Evolutionary conservation across 2,113 vertebrate species (phyloP).

Genomic region (Gallinago media): DNA sequence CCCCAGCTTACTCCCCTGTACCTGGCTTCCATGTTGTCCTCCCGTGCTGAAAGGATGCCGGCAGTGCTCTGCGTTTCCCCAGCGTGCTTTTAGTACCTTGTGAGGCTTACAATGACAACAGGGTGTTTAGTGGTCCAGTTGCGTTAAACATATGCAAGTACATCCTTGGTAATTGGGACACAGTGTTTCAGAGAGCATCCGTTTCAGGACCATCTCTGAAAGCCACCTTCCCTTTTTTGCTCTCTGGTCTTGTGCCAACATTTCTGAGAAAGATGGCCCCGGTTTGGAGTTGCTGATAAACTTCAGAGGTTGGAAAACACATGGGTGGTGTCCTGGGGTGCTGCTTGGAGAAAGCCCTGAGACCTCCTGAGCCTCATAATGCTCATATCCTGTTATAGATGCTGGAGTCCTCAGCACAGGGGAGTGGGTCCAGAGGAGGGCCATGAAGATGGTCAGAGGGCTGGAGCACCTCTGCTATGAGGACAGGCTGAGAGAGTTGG

Average conservation of each 20-base stretch:
- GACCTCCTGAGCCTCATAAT: rapidly evolving
- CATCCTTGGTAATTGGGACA: background rate
- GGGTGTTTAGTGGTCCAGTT: too few relatives aligned
- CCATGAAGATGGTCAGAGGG: too few relatives aligned
- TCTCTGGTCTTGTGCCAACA: background rate
- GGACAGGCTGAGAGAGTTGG: too few relatives aligned
- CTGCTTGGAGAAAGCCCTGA: background rate
- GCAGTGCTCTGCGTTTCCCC: too few relatives aligned
- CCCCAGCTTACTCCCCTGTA: too few relatives aligned
- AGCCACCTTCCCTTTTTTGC: background rate
- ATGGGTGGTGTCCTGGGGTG: background rate
- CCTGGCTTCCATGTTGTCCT: too few relatives aligned
- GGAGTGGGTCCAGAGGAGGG: too few relatives aligned
- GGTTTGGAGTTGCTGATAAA: background rate
- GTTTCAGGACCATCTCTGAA: background rate
- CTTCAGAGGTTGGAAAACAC: background rate
- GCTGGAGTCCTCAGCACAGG: too few relatives aligned
- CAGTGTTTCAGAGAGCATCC: background rate
- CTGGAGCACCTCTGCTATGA: too few relatives aligned
- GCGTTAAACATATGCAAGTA: background rate
- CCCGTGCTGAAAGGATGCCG: too few relatives aligned
- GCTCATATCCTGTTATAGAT: background rate
- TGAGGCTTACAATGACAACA: too few relatives aligned
- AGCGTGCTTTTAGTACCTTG: too few relatives aligned
- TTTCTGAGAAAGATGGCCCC: background rate